Conservation (phyloP, 2,888 invertebrate species). For the Julus scanicus region DNA sequence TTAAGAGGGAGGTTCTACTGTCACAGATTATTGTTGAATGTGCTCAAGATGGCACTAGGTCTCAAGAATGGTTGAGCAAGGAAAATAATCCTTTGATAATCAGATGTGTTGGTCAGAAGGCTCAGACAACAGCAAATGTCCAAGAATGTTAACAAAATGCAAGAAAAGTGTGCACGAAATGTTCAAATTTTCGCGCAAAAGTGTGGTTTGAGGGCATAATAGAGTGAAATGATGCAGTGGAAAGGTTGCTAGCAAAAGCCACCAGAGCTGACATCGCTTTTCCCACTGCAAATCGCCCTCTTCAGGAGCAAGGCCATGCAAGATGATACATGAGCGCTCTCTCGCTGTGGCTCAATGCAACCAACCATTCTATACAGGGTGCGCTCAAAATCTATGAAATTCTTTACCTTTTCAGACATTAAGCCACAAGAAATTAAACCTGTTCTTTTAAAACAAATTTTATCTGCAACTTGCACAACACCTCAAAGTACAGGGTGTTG, state of each 20-base stretch:
- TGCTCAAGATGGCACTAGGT: no score
- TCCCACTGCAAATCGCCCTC: not conserved
- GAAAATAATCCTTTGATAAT: no score
- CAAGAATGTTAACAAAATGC: not conserved
- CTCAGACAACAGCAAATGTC: not conserved
- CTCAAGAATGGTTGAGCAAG: no score
- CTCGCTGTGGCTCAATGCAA: slow-evolving; percentile 5
- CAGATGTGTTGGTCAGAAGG: no score
- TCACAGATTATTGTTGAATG: no score
- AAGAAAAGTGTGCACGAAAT: not conserved
- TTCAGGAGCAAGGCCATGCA: not conserved
- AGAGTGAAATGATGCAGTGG: not conserved
- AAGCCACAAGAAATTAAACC: no score
- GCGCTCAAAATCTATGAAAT: not conserved
- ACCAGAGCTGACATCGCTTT: slow-evolving; percentile 2
- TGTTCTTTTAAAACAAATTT: no score
- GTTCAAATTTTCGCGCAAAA: not conserved
- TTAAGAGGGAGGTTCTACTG: no score
- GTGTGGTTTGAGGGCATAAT: not conserved
- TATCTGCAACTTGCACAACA: no score
- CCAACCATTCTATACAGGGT: not conserved
- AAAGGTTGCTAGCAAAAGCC: not conserved
- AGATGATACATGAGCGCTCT: slow-evolving; percentile 34
- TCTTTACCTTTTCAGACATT: no score
- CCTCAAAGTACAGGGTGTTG: no score